A percentile compares a stretch with the other conserved stretches of the same genome.
Evolutionary conservation across 2,888 invertebrate species (phyloP).

Genomic region (Aspidapion aeneum): DNA sequence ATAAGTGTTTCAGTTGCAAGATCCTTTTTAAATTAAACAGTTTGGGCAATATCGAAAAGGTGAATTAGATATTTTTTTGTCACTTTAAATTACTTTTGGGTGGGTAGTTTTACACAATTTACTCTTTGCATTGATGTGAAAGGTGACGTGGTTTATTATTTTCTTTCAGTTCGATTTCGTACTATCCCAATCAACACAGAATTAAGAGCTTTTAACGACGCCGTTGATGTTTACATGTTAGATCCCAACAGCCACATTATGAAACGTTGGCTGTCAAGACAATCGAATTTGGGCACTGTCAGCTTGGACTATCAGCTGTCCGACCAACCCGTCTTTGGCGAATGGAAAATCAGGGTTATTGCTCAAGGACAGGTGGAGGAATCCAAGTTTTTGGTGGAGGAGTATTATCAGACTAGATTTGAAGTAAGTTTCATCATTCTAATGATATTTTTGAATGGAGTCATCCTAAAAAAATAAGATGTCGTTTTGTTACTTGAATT

Average conservation of each 20-base stretch:
- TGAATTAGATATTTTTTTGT: no score
- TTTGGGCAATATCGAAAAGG: no score
- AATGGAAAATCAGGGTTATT: conserved; percentile 83
- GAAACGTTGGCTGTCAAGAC: conserved; percentile 90
- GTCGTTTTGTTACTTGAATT: no score
- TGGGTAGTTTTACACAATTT: no score
- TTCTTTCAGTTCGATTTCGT: conserved; percentile 72
- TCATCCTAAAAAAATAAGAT: no score
- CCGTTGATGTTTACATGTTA: conserved; percentile 88
- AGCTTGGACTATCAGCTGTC: conserved; percentile 86
- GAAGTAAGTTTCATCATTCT: conserved; percentile 51
- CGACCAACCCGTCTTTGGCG: conserved; percentile 88
- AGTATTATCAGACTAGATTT: conserved; percentile 92
- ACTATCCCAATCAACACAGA: conserved; percentile 92
- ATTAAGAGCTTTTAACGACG: conserved; percentile 84
- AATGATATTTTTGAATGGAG: no score
- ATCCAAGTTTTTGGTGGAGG: conserved; percentile 82
- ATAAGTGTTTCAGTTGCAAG: no score
- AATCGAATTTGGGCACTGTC: conserved; percentile 92
- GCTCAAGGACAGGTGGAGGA: conserved; percentile 89
- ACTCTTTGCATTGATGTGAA: no score
- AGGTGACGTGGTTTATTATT: background rate
- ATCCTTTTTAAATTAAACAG: no score
- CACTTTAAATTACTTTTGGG: no score
- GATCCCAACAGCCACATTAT: conserved; percentile 87